Evolutionary conservation across 2,113 vertebrate species (phyloP), one percentile per base, ranked within the genome.

Genomic region (Oncorhynchus mykiss): DNA sequence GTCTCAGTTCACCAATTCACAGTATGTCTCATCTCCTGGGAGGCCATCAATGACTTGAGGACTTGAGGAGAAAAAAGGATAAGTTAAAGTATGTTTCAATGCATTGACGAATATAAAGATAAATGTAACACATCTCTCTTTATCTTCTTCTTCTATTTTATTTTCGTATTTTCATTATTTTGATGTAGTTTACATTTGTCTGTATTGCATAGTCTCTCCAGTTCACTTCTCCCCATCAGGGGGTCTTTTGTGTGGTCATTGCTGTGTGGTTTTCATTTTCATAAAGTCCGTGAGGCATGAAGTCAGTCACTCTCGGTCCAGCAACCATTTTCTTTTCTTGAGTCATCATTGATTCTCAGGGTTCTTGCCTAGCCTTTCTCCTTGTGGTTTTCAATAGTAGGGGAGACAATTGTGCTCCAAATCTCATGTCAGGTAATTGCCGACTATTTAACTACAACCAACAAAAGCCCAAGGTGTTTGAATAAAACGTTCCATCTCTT

Each of bases 241-340:
- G 51, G 18, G 18, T 60, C 6, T 22, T 62, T 31, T 67, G 65
- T 67, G 4, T 22, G 5, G 27, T 27, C 27, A 67, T 67, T 67
- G 24, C 73, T 72, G 39, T 83, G 85, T 83, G 76, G 71, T 79
- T 62, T 62, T 62, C 59, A 87, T 86, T 88, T 84, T 68, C 68
- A 82, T 79, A 65, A 74, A 82, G 68, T 60, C 65, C 72, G n/a
- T 75, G 79, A 84, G 78, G 77, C 77, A 79, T 77, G 77, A 31
- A 75, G 78, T 62, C n/a, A 84, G 54, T 71, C 62, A 24, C 70
- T 77, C 70, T 78, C 82, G 70, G 83, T 85, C 18, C 59, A 62
- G 59, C 59, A 24, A 62, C 59, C 59, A 22, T 22, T 62, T 22
- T 62, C 5, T 62, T 62, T 62, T 57, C 54, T 57, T 24, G 18